Percentiles rank a stretch among this genome's conserved stretches.
phyloP scores from a whole-genome alignment of 2,797 vertebrate genomes.

The Acanthurus lineatus region DNA sequence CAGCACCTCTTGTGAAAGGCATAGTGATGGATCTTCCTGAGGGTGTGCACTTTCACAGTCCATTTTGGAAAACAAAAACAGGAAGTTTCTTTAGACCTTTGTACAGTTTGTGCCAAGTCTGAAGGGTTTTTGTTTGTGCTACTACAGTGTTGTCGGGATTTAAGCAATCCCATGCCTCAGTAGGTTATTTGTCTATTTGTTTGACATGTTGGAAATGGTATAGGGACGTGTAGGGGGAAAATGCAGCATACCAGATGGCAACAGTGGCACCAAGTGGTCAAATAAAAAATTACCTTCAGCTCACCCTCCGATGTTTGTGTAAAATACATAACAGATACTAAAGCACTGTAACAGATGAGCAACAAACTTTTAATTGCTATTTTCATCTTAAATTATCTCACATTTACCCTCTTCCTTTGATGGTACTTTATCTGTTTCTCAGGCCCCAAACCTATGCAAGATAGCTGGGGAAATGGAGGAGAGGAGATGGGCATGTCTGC shows the following conservation, averaged over 20 bases:
- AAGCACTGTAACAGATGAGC: background rate
- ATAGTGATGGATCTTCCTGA: background rate
- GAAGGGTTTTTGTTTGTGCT: slow-evolving; percentile 44
- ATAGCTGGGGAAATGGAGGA: slow-evolving; percentile 95
- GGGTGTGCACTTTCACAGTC: background rate
- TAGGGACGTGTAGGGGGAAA: background rate
- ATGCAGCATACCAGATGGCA: slow-evolving; percentile 48
- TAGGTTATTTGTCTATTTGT: slow-evolving; percentile 57
- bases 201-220: slow-evolving; percentile 41
- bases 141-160: slow-evolving; percentile 48
- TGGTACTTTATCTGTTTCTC: slow-evolving; percentile 28
- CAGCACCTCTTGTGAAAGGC: background rate
- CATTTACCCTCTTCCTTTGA: slow-evolving; percentile 12
- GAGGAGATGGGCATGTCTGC: slow-evolving; percentile 89
- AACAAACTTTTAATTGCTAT: background rate
- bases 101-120: slow-evolving; percentile 39
- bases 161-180: slow-evolving; percentile 67
- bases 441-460: slow-evolving; percentile 99
- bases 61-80: slow-evolving; percentile 28
- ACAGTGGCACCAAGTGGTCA: slow-evolving; percentile 83
- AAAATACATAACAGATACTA: background rate
- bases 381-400: background rate
- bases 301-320: background rate
- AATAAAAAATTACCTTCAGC: slow-evolving; percentile 29
- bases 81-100: slow-evolving; percentile 42